A percentile compares a stretch with the other conserved stretches of the same genome.
These are phyloP conservation scores for Seira ritae DNA, from an alignment of 2,888 invertebrate genomes.

Conservation along the genomic window DNA sequence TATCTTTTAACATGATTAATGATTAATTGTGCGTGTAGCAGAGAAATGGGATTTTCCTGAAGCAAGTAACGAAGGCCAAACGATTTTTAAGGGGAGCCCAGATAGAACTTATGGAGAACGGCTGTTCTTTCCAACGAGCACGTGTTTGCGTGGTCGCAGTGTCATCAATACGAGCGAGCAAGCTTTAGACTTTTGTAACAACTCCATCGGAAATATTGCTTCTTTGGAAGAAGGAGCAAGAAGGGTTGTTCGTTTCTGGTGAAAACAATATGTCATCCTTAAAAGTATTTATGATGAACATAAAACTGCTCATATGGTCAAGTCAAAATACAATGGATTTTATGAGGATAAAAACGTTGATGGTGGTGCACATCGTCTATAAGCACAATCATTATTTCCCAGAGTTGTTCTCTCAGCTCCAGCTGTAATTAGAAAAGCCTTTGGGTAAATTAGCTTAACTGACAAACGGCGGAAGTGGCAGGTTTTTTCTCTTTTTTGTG, in stretches of 20 bases:
- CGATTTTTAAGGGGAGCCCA: conserved; percentile 28
- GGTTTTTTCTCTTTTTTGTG: conserved; percentile 14
- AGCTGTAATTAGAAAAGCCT: conserved; percentile 60
- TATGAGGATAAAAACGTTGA: conserved; percentile 20
- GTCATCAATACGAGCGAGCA: conserved; percentile 24
- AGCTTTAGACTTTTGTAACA: background rate
- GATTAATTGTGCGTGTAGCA: conserved; percentile 58
- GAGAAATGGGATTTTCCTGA: conserved; percentile 13
- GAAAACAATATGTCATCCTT: conserved; percentile 56
- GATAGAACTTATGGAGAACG: conserved; percentile 3
- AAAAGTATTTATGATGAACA: conserved; percentile 34
- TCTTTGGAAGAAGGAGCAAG: background rate
- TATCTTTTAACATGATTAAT: conserved; percentile 60
- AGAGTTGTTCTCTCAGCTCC: conserved; percentile 18
- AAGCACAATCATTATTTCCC: conserved; percentile 27
- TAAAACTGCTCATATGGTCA: conserved; percentile 27
- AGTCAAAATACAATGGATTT: conserved; percentile 3
- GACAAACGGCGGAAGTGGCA: conserved; percentile 58
- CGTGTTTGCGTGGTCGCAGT: conserved; percentile 41
- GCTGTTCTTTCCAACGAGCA: conserved; percentile 27
- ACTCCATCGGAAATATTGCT: conserved; percentile 11
- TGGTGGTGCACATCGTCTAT: conserved; percentile 32
- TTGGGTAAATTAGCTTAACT: conserved; percentile 61
- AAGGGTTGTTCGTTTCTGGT: conserved; percentile 30
- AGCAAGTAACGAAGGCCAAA: background rate